These are phyloP conservation scores for Willisornis vidua DNA, from an alignment of 2,113 vertebrate species.

Conservation along the genomic window DNA sequence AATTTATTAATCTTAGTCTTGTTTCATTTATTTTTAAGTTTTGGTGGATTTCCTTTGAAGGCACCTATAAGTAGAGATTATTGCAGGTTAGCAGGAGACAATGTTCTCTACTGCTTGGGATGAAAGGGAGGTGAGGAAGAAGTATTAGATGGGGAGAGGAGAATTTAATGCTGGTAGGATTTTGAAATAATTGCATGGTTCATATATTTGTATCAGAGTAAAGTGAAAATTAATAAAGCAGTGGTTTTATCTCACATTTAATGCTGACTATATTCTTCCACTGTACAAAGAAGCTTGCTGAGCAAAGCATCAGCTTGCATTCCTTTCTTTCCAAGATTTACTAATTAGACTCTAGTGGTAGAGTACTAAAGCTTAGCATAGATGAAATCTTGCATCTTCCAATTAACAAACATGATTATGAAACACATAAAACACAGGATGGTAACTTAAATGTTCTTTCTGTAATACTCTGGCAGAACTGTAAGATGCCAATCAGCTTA, in stretches of 20 bases:
- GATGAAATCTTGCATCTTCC: background rate
- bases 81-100: background rate
- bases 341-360: conserved; percentile 1
- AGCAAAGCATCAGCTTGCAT: background rate
- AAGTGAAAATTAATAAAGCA: conserved; percentile 39
- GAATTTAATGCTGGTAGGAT: background rate
- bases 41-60: background rate
- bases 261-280: background rate
- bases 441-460: background rate
- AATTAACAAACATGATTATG: conserved; percentile 27
- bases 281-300: background rate
- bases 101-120: background rate
- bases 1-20: conserved; percentile 69
- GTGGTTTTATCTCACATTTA: conserved; percentile 8
- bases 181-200: conserved; percentile 33
- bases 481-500: conserved; percentile 6
- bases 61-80: background rate
- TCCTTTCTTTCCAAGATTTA: conserved; percentile 13
- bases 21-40: conserved; percentile 51
- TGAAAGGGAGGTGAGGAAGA: background rate
- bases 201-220: background rate
- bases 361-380: background rate
- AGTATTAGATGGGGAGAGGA: background rate
- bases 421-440: background rate
- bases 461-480: background rate